Conservation (phyloP, 1,140 invertebrate genomes). For the Saccostrea glomerata region DNA sequence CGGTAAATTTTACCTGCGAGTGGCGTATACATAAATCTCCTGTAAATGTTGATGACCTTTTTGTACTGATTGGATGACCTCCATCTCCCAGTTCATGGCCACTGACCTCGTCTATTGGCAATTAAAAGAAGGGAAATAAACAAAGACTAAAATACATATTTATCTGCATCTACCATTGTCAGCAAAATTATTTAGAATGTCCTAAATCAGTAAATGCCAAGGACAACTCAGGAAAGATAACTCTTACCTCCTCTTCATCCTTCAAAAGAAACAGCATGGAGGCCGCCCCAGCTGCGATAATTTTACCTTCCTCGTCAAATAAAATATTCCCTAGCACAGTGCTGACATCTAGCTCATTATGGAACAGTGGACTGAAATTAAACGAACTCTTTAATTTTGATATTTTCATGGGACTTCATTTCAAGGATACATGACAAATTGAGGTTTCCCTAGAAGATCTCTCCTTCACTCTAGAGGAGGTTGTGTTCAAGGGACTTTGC, state of each 20-base stretch:
- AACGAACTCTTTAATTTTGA: not conserved
- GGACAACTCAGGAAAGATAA: no score
- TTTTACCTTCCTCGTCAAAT: conserved; percentile 52
- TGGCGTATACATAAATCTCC: conserved; percentile 68
- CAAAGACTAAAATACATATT: no score
- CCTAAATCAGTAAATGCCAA: no score
- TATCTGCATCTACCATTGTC: no score
- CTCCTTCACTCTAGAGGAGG: no score
- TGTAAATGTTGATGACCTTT: conserved; percentile 56
- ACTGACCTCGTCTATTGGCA: conserved; percentile 86
- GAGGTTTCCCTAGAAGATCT: no score
- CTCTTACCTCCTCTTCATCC: conserved; percentile 33
- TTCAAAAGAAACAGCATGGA: conserved; percentile 61
- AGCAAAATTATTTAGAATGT: no score
- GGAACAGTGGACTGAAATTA: conserved; percentile 66
- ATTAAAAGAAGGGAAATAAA: not conserved
- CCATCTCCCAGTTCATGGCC: conserved; percentile 65
- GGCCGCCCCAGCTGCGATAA: conserved; percentile 63
- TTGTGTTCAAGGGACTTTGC: no score
- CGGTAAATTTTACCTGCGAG: conserved; percentile 64
- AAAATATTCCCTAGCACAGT: conserved; percentile 67
- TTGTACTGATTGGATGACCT: conserved; percentile 64
- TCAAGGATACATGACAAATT: no score
- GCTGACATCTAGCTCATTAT: conserved; percentile 60
- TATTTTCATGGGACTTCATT: no score